phyloP scores from a whole-genome alignment of 1,140 invertebrate genomes.

The Vanessa tameamea region DNA sequence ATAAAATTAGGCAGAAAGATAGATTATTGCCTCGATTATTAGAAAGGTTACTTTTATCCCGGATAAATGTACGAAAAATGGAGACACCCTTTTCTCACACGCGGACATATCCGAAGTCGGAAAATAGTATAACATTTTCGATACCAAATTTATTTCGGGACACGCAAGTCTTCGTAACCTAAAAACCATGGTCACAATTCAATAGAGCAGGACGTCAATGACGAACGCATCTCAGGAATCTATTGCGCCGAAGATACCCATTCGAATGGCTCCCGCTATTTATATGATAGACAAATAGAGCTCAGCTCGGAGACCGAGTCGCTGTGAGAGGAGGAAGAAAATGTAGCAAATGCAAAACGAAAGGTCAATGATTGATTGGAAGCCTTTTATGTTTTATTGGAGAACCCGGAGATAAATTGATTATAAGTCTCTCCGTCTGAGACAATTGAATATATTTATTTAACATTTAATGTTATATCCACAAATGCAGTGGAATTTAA shows the following conservation, averaged over 20 bases:
- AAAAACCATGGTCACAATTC: neutral
- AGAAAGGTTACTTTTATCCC: too few relatives aligned
- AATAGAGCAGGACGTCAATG: constrained; percentile 2
- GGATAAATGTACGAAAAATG: too few relatives aligned
- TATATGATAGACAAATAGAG: constrained; percentile 4
- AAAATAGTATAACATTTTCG: too few relatives aligned
- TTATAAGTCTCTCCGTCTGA: neutral
- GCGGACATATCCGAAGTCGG: too few relatives aligned
- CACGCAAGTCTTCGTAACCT: neutral
- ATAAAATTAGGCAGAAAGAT: too few relatives aligned
- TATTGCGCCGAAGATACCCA: neutral
- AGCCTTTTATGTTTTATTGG: neutral
- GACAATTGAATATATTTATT: neutral
- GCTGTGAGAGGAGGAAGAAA: neutral
- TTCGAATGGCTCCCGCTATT: neutral
- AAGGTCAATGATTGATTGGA: neutral
- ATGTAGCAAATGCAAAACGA: neutral
- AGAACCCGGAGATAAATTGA: neutral
- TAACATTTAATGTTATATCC: too few relatives aligned
- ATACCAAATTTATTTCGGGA: neutral
- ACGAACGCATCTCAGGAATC: constrained; percentile 7
- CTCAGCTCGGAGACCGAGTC: constrained; percentile 3
- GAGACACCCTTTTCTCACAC: too few relatives aligned
- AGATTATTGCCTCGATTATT: too few relatives aligned
- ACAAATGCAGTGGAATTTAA: too few relatives aligned